Evolutionary conservation across 2,113 vertebrate species (phyloP).

Genomic region (Scatophagus argus): DNA sequence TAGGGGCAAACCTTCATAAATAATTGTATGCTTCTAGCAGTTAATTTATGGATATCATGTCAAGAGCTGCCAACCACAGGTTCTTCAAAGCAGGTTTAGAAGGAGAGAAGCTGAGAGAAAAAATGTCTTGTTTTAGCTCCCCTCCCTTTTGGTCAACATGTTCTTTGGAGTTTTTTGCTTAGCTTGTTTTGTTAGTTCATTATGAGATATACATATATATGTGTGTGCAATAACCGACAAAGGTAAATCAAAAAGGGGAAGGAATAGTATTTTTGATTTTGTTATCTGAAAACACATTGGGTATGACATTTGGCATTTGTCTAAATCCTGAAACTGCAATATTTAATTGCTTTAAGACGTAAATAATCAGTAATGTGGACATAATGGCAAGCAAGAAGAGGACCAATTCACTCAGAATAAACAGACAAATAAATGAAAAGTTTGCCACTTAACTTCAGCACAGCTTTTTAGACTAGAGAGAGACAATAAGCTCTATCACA

Average conservation of each 20-base stretch:
- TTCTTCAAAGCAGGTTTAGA: constrained; percentile 57
- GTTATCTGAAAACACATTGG: not conserved
- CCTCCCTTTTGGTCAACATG: not conserved
- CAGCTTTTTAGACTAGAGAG: not conserved
- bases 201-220: too few relatives aligned
- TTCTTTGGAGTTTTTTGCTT: not conserved
- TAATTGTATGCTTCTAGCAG: constrained; percentile 75
- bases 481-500: not conserved
- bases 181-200: not conserved
- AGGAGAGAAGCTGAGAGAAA: constrained; percentile 44
- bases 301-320: not conserved
- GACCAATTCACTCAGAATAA: not conserved
- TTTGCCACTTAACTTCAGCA: not conserved
- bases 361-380: not conserved
- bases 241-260: not conserved
- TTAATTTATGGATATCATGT: constrained; percentile 72
- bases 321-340: not conserved
- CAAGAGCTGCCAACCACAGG: constrained; percentile 62
- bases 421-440: not conserved
- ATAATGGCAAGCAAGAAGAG: not conserved
- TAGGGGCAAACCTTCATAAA: constrained; percentile 77
- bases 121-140: constrained; percentile 19
- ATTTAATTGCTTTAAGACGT: not conserved
- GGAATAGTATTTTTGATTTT: too few relatives aligned
- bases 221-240: not conserved